Evolutionary conservation across 2,888 invertebrate genomes (phyloP), one percentile per base, ranked within the genome.

Genomic region (Leistus spinibarbis): DNA sequence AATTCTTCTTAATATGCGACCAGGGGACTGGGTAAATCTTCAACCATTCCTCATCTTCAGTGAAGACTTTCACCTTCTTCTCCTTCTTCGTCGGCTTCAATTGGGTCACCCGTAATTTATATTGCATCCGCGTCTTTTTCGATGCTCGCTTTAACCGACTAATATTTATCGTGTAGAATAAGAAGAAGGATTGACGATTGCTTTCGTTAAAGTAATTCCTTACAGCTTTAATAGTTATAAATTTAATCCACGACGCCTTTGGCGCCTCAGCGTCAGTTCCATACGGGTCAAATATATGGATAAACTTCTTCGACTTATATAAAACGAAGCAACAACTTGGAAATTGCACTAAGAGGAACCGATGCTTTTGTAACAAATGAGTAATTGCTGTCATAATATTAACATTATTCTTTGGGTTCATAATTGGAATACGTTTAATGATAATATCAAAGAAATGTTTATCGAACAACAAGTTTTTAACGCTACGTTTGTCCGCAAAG

Each of bases 251-350:
- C 0, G 87, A 82, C 0, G 88, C 88, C 1, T 84, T 80, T 67
- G 63, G 79, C 2, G 53, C 27, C 4, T 68, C 54, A 17, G n/a
- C 17, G 5, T 13, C 16, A 10, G 79, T 75, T 5, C 80, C 81
- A 79, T 91, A 91, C 0, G 91, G 88, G 82, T 91, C 91, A 79
- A 91, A 92, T 1, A 92, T 80, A 80, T 92, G 90, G 78, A 85
- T 90, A 70, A 83, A 87, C 9, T 88, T 88, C 62, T 89, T 89
- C 0, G 83, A 82, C 76, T 88, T 87, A 77, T 89, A 89, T 20
- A 92, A 82, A 0, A 90, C 90, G 82, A 88, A 86, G 78, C 89
- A 89, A 40, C 87, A 86, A 69, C 88, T 86, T 0, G 89, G 86
- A 77, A 89, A 90, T 79, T 88, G 88, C 13, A 92, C 81, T 19